Base-by-base conservation (phyloP, 2,113 vertebrate genomes). In the Amphiprion percula region DNA sequence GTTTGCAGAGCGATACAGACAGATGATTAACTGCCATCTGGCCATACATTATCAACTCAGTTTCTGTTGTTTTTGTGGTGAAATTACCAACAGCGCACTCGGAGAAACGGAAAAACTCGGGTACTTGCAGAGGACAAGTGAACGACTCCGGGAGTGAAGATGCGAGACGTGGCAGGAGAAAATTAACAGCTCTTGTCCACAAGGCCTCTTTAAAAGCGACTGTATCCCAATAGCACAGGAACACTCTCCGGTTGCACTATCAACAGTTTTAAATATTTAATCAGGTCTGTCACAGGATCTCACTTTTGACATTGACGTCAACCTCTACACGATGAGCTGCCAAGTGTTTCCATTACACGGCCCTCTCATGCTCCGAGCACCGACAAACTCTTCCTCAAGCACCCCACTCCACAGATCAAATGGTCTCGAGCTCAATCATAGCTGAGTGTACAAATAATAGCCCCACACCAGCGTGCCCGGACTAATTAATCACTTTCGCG, bases 181-280 rank as follows among this genome's bases (percentile, higher is more conserved):
- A 93, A 92, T 92, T 84, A 93, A 92, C 88, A 90, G 87, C 88
- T 87, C 88, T 87, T 91, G 92, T 94, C 90, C 88, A 90, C 92
- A 88, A 86, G 74, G 82, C 86, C 88, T 92, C 90, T 91, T 93
- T 91, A 93, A 69, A 37, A 83, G 85, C n/a, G 30, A 77, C 86
- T 69, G 72, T 56, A 84, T 91, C 75, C 78, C 79, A 70, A 52
- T 50, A 68, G 80, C 69, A 33, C 74, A 50, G 86, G 76, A 79
- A 83, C 80, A 70, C 77, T 91, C 90, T 94, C 90, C n/a, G 46
- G 88, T 91, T 92, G 77, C 89, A 85, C 84, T 46, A 82, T 89
- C 92, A 92, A 91, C 90, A 89, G 21, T 87, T 85, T 84, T 93
- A 90, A 94, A 94, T 94, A 90, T 93, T 94, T 94, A 93, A 94